A percentile compares a stretch with the other conserved stretches of the same genome.
Conservation (phyloP, 1,140 invertebrate genomes). For the Pseudomyrmex dendroicus region DNA sequence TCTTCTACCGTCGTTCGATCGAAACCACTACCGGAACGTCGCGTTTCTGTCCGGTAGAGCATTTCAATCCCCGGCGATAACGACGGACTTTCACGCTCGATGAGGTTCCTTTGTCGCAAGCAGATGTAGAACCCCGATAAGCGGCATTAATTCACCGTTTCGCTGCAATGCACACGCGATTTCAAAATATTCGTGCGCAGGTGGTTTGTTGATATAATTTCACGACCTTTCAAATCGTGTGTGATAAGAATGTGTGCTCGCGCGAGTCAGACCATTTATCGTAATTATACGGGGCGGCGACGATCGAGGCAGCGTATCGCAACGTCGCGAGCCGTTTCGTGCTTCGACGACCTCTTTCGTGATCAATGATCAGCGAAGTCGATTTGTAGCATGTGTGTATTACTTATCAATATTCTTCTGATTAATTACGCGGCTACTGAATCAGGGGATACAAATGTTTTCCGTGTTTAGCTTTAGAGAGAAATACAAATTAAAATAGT, state of each 20-base stretch:
- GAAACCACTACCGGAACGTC: slow-evolving; percentile 19
- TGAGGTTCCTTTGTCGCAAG: slow-evolving; percentile 47
- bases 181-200: slow-evolving; percentile 44
- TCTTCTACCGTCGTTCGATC: slow-evolving; percentile 21
- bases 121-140: slow-evolving; percentile 32
- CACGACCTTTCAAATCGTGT: slow-evolving; percentile 62
- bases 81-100: slow-evolving; percentile 49
- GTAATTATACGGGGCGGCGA: slow-evolving; percentile 52
- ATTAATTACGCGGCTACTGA: slow-evolving; percentile 51
- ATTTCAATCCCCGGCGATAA: slow-evolving; percentile 57
- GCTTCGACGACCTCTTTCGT: slow-evolving; percentile 48
- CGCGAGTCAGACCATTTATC: slow-evolving; percentile 27
- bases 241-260: slow-evolving; percentile 24
- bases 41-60: slow-evolving; percentile 37
- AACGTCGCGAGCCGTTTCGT: slow-evolving; percentile 49
- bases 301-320: slow-evolving; percentile 57
- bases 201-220: slow-evolving; percentile 65
- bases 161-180: slow-evolving; percentile 15
- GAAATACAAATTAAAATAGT: not conserved
- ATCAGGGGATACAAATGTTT: slow-evolving; percentile 44
- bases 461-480: no score
- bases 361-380: slow-evolving; percentile 52
- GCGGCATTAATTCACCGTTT: slow-evolving; percentile 45
- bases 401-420: slow-evolving; percentile 38
- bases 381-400: slow-evolving; percentile 38